Evolutionary conservation across 2,113 vertebrate genomes (phyloP).

Genomic region (Bothrops jararaca): DNA sequence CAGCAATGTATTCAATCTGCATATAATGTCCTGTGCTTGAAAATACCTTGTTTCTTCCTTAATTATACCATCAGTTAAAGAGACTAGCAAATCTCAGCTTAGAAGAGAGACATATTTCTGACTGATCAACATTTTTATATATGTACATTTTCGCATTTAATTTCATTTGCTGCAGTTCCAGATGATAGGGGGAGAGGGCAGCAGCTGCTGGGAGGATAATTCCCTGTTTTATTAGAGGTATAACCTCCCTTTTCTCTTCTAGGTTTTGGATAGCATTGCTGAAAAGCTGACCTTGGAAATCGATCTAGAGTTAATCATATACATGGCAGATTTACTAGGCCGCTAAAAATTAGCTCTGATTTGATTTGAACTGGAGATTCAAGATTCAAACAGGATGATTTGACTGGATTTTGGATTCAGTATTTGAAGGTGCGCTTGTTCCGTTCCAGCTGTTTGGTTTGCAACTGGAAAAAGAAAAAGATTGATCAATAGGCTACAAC

Average conservation of each 20-base stretch:
- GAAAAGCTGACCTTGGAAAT: background rate
- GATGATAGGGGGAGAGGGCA: background rate
- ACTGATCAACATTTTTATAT: background rate
- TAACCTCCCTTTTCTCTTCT: background rate
- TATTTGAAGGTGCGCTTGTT: background rate
- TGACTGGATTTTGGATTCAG: background rate
- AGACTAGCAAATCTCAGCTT: background rate
- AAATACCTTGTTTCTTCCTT: background rate
- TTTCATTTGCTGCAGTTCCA: background rate
- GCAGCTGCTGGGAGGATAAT: background rate
- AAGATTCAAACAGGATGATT: background rate
- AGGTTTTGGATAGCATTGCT: background rate
- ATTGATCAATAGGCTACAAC: background rate
- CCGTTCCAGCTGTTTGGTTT: background rate
- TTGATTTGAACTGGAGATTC: background rate
- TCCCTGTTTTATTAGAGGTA: background rate
- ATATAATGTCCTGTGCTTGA: background rate
- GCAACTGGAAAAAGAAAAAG: background rate
- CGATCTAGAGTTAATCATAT: background rate
- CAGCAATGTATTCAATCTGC: background rate
- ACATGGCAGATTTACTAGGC: background rate
- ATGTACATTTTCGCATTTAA: background rate
- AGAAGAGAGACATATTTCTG: too few relatives aligned
- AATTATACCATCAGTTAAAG: background rate
- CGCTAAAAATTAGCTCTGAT: background rate